Conservation (phyloP, 1,140 invertebrate species). For the Drosophila malerkotliana region DNA sequence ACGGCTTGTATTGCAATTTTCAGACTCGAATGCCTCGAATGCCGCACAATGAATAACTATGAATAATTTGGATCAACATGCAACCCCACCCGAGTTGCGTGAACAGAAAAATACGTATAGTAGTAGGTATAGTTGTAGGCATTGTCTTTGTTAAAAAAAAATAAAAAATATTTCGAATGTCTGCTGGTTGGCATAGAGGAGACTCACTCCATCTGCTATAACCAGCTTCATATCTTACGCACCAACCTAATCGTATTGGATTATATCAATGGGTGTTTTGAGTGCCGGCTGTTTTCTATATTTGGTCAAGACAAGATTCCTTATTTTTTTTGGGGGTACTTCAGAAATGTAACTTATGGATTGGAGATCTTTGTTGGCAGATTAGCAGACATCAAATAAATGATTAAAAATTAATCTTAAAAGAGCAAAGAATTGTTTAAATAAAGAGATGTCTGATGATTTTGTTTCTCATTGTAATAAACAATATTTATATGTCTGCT, state of each 20-base stretch:
- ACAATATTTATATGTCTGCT: neutral
- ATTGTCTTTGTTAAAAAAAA: slow-evolving; percentile 11
- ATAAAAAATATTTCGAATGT: slow-evolving; percentile 41
- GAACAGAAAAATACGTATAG: slow-evolving; percentile 29
- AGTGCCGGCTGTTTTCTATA: neutral
- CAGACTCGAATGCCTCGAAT: slow-evolving; percentile 65
- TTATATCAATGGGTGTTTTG: slow-evolving; percentile 1
- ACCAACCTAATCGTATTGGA: slow-evolving; percentile 1
- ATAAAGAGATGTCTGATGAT: neutral
- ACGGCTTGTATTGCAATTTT: slow-evolving; percentile 57
- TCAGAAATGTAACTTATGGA: neutral
- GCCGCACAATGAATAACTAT: slow-evolving; percentile 70
- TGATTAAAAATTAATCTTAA: too few species aligned
- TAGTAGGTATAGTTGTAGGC: neutral
- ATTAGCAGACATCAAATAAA: neutral
- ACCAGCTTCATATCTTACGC: neutral
- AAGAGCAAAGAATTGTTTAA: too few species aligned
- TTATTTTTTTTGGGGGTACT: neutral
- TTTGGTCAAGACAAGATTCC: slow-evolving; percentile 2
- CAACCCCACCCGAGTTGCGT: slow-evolving; percentile 68
- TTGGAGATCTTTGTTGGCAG: neutral
- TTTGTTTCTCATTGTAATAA: neutral
- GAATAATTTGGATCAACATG: slow-evolving; percentile 67
- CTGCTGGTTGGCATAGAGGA: neutral
- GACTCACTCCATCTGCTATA: slow-evolving; percentile 6